Evolutionary conservation across 53 echinoderm and acorn worm species (phyloP).

Genomic region (Temnopleurus reevesii): DNA sequence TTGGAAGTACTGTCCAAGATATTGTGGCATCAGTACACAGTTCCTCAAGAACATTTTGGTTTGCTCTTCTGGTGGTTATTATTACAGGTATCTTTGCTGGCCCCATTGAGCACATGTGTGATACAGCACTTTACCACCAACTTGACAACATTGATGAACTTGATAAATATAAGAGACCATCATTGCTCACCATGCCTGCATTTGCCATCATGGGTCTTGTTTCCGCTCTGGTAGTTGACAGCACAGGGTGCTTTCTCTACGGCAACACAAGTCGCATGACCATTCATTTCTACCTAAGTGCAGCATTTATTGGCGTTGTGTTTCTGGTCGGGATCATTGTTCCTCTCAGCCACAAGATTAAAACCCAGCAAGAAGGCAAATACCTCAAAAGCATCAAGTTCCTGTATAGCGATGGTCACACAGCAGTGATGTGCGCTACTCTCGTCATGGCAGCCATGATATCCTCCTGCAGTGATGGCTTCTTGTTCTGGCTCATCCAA

Average conservation of each 20-base stretch:
- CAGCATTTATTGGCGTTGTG: conserved; percentile 63
- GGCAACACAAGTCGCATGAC: conserved; percentile 62
- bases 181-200: conserved; percentile 59
- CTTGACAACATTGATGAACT: conserved; percentile 76
- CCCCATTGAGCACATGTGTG: conserved; percentile 79
- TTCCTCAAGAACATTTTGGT: conserved; percentile 46
- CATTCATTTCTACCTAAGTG: conserved; percentile 65
- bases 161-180: conserved; percentile 78
- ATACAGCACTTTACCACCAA: conserved; percentile 73
- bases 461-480: conserved; percentile 68
- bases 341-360: conserved; percentile 62
- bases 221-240: conserved; percentile 66
- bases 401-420: conserved; percentile 70
- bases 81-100: conserved; percentile 68
- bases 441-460: conserved; percentile 72
- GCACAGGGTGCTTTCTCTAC: conserved; percentile 66
- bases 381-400: conserved; percentile 68
- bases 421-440: conserved; percentile 62
- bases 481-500: conserved; percentile 91
- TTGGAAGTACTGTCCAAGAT: not conserved
- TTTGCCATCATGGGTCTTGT: conserved; percentile 56
- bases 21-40: not conserved
- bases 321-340: conserved; percentile 73
- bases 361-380: conserved; percentile 35
- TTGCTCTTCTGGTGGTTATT: conserved; percentile 64